Percentiles rank a stretch among this genome's conserved stretches.
Conservation (phyloP, 2,888 invertebrate species). For the Coronaproctus castanopsis region DNA sequence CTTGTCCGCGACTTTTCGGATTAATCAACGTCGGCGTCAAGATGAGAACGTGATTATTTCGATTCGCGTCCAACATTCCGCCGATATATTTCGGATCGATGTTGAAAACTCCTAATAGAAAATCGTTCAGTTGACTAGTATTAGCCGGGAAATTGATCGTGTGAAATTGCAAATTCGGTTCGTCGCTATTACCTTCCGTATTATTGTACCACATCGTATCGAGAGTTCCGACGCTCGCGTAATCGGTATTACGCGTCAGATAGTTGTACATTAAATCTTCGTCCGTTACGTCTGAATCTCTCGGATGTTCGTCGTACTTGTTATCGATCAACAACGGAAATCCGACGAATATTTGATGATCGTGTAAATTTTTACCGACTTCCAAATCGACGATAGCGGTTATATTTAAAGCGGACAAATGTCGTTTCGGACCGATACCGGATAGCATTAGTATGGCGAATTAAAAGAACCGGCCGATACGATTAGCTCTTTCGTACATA, state of each 20-base stretch:
- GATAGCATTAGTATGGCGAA: constrained; percentile 47
- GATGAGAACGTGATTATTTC: constrained; percentile 14
- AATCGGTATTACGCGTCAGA: neutral
- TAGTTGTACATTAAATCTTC: neutral
- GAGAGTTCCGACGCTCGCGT: neutral
- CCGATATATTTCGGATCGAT: too few relatives aligned
- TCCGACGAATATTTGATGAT: constrained; percentile 28
- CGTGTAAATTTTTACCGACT: constrained; percentile 36
- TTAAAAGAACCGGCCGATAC: constrained; percentile 43
- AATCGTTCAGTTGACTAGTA: neutral
- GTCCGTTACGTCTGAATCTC: neutral
- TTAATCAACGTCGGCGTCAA: constrained; percentile 28
- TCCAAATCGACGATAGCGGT: constrained; percentile 28
- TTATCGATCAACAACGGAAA: constrained; percentile 22
- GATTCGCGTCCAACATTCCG: neutral
- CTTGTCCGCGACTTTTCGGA: constrained; percentile 21
- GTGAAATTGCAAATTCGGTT: constrained; percentile 38
- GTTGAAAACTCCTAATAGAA: neutral
- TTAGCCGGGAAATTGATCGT: constrained; percentile 29
- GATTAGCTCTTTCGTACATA: constrained; percentile 34
- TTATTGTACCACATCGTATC: constrained; percentile 1
- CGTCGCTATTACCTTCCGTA: constrained; percentile 18
- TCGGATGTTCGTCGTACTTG: neutral
- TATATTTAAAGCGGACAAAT: constrained; percentile 30
- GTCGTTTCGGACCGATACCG: constrained; percentile 36